phyloP scores from a whole-genome alignment of 2,113 vertebrate genomes.

The Rhizomys pruinosus region DNA sequence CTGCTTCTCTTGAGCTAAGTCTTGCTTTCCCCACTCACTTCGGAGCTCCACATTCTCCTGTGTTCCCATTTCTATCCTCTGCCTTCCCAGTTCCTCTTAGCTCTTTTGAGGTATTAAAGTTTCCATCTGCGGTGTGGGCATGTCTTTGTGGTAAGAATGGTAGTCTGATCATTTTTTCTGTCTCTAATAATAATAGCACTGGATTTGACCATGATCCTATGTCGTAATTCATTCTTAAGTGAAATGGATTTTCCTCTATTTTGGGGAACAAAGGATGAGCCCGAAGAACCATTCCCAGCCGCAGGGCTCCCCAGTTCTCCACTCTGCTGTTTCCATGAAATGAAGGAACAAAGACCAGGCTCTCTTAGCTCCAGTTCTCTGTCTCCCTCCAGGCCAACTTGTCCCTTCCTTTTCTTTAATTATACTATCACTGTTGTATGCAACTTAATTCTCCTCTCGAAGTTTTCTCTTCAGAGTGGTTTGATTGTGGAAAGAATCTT shows the following conservation, averaged over 20 bases:
- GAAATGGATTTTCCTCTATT: constrained; percentile 53
- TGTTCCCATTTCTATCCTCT: neutral
- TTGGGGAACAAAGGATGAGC: neutral
- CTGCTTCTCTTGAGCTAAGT: neutral
- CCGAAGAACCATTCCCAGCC: neutral
- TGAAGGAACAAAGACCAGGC: neutral
- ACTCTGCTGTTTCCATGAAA: neutral
- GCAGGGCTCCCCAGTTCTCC: neutral
- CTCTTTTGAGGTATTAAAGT: constrained; percentile 35
- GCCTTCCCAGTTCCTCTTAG: constrained; percentile 24
- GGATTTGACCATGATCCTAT: constrained; percentile 52
- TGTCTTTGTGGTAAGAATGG: constrained; percentile 57
- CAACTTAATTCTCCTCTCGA: neutral
- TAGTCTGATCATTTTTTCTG: neutral
- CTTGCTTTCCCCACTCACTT: neutral
- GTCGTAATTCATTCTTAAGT: constrained; percentile 58
- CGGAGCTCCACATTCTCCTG: neutral
- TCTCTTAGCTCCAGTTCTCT: neutral
- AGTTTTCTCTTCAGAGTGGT: neutral
- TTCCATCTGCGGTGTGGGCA: constrained; percentile 49
- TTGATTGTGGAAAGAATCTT: neutral
- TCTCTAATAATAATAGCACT: constrained; percentile 40
- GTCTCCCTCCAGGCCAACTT: neutral
- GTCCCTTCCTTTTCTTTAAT: neutral
- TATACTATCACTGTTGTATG: neutral